Base-by-base conservation (phyloP, 2,888 invertebrate genomes). In the Clusia tigrina region DNA sequence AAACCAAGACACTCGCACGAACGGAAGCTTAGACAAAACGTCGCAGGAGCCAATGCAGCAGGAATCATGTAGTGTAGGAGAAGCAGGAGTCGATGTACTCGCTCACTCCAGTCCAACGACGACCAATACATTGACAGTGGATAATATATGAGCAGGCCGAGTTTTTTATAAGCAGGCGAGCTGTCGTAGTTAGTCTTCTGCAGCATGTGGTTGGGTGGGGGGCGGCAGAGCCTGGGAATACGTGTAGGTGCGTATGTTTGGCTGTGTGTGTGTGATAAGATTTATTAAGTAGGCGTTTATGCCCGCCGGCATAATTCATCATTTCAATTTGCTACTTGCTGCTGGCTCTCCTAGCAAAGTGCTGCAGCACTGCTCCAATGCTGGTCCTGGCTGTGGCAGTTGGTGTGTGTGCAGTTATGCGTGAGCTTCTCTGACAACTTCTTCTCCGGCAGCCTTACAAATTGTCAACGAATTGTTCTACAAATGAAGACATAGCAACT, bases 281-380 rank as follows among this genome's bases (percentile, higher is more conserved):
- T 76, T 76, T 76, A 76, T 76, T 76, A 76, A 78, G 77, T 78
- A 76, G 76, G 76, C 78, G 78, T 74, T 76, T 73, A 74, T 75
- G 74, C 76, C 76, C 77, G 70, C 71, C 69, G 78, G 76, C 74
- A 74, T 71, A 78, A 76, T 76, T 78, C 74, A 76, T 78, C 76
- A 76, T 76, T 76, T 76, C 77, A 74, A 76, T 77, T 76, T 76
- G 78, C 74, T 74, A 71, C 75, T 75, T 74, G 75, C 42, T 32
- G 32, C n/a, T n/a, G n/a, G n/a, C n/a, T n/a, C n/a, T n/a, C n/a
- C n/a, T n/a, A n/a, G n/a, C n/a, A n/a, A n/a, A 32, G 32, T 32
- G 32, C 32, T 32, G n/a, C n/a, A n/a, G n/a, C n/a, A n/a, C n/a
- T n/a, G n/a, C n/a, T n/a, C n/a, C n/a, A n/a, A n/a, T n/a, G n/a